Conservation (phyloP, 1,140 invertebrate genomes). For the Amphibalanus amphitrite region DNA sequence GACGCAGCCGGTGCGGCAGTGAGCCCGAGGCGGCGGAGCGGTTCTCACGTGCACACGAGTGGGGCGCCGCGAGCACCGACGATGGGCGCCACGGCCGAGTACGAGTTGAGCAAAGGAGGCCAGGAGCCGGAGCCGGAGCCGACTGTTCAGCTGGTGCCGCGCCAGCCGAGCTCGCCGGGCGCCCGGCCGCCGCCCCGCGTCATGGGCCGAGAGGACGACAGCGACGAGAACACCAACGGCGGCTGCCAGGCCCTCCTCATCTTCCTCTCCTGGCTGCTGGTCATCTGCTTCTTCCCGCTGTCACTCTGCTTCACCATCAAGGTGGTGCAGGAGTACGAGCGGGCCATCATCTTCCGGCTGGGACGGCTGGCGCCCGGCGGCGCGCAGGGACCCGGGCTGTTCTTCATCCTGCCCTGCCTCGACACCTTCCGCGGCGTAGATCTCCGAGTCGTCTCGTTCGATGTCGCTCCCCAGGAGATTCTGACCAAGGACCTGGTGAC, state of each 20-base stretch:
- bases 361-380: slow-evolving; percentile 71
- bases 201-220: not conserved
- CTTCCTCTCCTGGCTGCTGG: not conserved
- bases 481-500: slow-evolving; percentile 36
- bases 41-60: too few relatives aligned
- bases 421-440: slow-evolving; percentile 26
- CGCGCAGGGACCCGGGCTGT: slow-evolving; percentile 49
- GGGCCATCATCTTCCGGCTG: slow-evolving; percentile 75
- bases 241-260: not conserved
- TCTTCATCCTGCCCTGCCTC: slow-evolving; percentile 35
- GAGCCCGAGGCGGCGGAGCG: too few relatives aligned
- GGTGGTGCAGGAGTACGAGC: slow-evolving; percentile 80
- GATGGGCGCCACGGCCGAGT: not conserved
- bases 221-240: not conserved
- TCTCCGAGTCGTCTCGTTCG: slow-evolving; percentile 33
- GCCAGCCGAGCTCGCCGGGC: not conserved
- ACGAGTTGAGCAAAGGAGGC: not conserved
- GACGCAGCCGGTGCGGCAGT: too few relatives aligned
- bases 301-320: slow-evolving; percentile 23
- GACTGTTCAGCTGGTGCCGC: too few relatives aligned
- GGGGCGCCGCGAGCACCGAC: too few relatives aligned
- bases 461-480: slow-evolving; percentile 36
- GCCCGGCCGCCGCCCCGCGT: too few relatives aligned
- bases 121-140: too few relatives aligned
- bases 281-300: not conserved